These are phyloP conservation scores for Lota lota DNA, from an alignment of 2,113 vertebrate genomes.

Conservation along the genomic window DNA sequence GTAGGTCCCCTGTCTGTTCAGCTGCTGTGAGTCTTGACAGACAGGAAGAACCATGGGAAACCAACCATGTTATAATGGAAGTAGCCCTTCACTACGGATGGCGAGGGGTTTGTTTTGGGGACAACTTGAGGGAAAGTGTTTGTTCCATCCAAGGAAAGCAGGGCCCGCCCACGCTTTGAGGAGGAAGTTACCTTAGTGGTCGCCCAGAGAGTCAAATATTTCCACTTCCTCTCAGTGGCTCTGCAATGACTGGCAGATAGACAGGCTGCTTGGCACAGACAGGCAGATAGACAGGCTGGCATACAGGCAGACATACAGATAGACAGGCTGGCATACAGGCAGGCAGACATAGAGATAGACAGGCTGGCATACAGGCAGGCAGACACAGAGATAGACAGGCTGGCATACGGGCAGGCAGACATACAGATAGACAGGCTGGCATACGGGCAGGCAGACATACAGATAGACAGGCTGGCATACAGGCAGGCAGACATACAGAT, in stretches of 20 bases:
- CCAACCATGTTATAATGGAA: no score
- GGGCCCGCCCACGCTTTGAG: background rate
- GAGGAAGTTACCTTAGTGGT: background rate
- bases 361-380: background rate
- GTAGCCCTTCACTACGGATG: no score
- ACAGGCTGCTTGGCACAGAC: background rate
- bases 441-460: no score
- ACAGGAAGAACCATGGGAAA: no score
- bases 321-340: background rate
- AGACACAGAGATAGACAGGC: no score
- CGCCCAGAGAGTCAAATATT: background rate
- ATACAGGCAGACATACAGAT: background rate
- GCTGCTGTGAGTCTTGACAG: no score
- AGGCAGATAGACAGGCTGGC: background rate
- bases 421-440: background rate
- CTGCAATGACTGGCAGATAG: background rate
- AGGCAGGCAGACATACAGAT: no score
- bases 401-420: background rate
- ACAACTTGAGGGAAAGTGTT: background rate
- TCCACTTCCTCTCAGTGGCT: background rate
- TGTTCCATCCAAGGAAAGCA: background rate
- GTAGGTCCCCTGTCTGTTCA: no score
- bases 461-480: background rate
- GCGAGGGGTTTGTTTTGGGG: background rate
- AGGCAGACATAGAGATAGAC: background rate